Base-by-base conservation (phyloP, 2,888 invertebrate species). In the Lordiphosa fenestrarum region DNA sequence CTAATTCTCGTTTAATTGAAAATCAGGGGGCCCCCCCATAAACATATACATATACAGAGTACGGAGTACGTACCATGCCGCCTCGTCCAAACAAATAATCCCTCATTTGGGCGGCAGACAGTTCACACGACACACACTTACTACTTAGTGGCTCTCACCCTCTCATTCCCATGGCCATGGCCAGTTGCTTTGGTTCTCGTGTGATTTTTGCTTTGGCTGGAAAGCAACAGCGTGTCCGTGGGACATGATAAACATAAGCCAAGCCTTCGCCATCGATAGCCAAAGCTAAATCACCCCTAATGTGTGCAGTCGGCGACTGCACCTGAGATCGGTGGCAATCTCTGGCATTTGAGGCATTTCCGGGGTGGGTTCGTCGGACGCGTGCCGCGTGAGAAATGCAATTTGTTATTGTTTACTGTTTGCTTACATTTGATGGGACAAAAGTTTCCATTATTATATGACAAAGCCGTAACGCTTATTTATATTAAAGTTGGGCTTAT, bases 111-210 rank as follows among this genome's bases (percentile, higher is more conserved):
- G 44, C 33, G 30, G 9, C 33, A 44, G 30, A 44, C 30, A 53
- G 61, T 62, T 62, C 61, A 53, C 61, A 60, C 62, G 62, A 62
- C 48, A 15, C 48, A 9, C 2, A 15, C 12, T 30, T 21, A 36
- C 13, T 38, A 42, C 30, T 42, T 23, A 48, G 38, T 25, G 36
- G 21, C 23, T 51, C 40, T 44, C 54, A 62, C 62, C 62, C 62
- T 50, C 40, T 42, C 50, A 50, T 35, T 51, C 33, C 44, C 39
- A 44, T 66, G 70, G 76, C 66, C 66, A 58, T 55, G 52, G 55
- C 54, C 73, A 80, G 74, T 80, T 85, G 85, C 54, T 66, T 53
- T 53, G 47, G 80, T 87, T 87, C 87, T 86, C 87, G 87, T 87
- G 87, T 87, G 87, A 87, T 86, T 85, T 78, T 77, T 44, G 25